These are phyloP conservation scores for Arenaria interpres DNA, from an alignment of 2,113 vertebrate species.

Conservation along the genomic window DNA sequence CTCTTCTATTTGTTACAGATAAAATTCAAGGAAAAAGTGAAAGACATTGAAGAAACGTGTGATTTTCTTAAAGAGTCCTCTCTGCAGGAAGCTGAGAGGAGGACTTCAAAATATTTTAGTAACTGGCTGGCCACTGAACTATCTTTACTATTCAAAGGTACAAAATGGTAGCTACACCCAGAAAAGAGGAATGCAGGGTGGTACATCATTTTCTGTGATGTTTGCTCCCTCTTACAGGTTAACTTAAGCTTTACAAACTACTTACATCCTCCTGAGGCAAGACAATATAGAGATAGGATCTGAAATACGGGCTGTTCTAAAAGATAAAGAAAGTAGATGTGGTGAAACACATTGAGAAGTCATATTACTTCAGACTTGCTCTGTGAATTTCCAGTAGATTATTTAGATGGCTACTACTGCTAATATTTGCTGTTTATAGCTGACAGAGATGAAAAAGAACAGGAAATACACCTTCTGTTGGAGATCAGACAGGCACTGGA, in stretches of 20 bases:
- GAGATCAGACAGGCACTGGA: conserved; percentile 74
- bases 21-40: neutral
- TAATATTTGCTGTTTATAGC: conserved; percentile 60
- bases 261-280: neutral
- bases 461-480: conserved; percentile 73
- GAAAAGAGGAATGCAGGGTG: neutral
- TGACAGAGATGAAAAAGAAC: conserved; percentile 82
- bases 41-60: neutral
- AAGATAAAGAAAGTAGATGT: neutral
- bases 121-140: neutral
- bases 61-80: conserved; percentile 12
- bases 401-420: neutral
- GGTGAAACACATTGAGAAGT: neutral
- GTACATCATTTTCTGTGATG: neutral
- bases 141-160: conserved; percentile 61
- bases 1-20: neutral
- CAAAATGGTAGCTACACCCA: neutral
- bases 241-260: neutral
- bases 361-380: neutral
- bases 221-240: neutral
- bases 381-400: neutral
- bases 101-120: neutral
- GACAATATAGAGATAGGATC: neutral
- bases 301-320: neutral
- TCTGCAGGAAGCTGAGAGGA: conserved; percentile 51